These are phyloP conservation scores for Casuarius casuarius DNA, from an alignment of 2,113 vertebrate species.

Conservation along the genomic window DNA sequence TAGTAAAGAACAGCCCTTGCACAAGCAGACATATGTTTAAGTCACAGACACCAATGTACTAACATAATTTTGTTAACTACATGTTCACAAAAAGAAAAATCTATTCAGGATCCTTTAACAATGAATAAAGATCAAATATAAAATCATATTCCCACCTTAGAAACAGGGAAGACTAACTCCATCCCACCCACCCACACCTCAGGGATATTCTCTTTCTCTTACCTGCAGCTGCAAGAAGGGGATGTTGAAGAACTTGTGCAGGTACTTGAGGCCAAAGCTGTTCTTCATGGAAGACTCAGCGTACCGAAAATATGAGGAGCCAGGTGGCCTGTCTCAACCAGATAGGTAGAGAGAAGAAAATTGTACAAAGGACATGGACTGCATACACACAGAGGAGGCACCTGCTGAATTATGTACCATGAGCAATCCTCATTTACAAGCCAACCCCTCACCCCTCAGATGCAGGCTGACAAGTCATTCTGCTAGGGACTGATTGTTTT, in stretches of 20 bases:
- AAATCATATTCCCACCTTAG: not conserved
- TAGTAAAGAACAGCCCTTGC: not conserved
- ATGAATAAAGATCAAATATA: not conserved
- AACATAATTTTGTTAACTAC: not conserved
- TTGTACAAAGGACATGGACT: not conserved
- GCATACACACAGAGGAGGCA: not conserved
- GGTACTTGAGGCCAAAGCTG: conserved; percentile 95
- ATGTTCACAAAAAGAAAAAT: not conserved
- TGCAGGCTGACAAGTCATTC: not conserved
- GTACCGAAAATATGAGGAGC: conserved; percentile 95
- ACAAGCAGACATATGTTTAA: not conserved
- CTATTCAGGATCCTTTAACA: not conserved
- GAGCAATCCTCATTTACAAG: not conserved
- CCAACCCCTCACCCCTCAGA: not conserved
- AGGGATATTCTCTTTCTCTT: not conserved
- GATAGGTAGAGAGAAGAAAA: not conserved
- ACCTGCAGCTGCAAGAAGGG: conserved; percentile 98
- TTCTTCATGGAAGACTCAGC: conserved; percentile 99
- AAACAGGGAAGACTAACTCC: not conserved
- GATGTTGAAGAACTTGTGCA: conserved; percentile 98
- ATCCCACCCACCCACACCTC: not conserved
- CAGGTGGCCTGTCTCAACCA: conserved; percentile 83
- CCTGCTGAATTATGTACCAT: not conserved
- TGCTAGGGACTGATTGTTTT: not conserved
- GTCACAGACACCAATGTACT: not conserved